Evolutionary conservation across 2,113 vertebrate species (phyloP).

Genomic region (Nymphicus hollandicus): DNA sequence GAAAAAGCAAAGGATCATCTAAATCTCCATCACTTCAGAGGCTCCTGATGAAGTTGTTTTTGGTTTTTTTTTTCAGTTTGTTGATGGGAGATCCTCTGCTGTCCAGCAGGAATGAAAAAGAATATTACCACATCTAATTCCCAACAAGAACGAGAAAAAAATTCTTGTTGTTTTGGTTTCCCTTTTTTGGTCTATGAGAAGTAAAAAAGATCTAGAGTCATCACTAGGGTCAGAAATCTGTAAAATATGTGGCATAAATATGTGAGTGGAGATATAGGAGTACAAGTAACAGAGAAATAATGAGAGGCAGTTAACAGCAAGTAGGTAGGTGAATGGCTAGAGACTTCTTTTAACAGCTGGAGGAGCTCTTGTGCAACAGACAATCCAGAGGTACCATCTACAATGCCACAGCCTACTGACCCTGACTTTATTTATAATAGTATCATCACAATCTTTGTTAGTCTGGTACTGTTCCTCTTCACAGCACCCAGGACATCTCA

Average conservation of each 20-base stretch:
- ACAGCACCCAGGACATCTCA: background rate
- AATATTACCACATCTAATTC: background rate
- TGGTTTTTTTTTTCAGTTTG: background rate
- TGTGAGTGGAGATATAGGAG: background rate
- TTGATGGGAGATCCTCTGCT: background rate
- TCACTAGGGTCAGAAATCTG: background rate
- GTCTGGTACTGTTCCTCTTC: background rate
- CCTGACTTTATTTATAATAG: background rate
- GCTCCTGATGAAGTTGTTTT: background rate
- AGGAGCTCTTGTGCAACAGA: background rate
- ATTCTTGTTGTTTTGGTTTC: background rate
- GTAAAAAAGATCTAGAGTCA: background rate
- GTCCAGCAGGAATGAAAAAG: background rate
- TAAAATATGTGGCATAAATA: background rate
- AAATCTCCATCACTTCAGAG: background rate
- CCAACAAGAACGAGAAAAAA: background rate
- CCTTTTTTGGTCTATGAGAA: background rate
- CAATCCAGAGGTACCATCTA: background rate
- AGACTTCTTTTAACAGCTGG: background rate
- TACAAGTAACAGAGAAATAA: background rate
- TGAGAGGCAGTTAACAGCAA: background rate
- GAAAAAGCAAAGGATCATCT: background rate
- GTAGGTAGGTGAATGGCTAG: background rate
- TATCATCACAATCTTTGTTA: background rate
- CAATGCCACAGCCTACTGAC: rapidly evolving